Conservation (phyloP, 2,888 invertebrate genomes). For the Rhodophaea formosa region DNA sequence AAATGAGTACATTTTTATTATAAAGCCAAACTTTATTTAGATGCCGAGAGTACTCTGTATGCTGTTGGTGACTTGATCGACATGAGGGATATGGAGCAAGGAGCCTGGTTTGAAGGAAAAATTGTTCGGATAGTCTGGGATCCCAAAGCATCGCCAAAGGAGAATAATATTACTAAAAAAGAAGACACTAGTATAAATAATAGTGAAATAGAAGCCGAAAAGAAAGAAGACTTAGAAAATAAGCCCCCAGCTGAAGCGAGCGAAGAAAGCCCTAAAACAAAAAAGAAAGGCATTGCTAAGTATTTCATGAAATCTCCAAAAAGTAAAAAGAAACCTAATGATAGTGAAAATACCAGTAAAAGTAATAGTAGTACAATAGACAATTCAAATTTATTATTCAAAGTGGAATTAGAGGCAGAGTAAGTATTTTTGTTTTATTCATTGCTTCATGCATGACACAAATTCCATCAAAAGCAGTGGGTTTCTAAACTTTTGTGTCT, state of each 20-base stretch:
- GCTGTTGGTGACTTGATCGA: slow-evolving; percentile 85
- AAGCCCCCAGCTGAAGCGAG: slow-evolving; percentile 38
- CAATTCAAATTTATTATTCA: slow-evolving; percentile 66
- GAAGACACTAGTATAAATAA: slow-evolving; percentile 23
- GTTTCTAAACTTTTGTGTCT: no score
- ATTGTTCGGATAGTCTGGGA: slow-evolving; percentile 77
- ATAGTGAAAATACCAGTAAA: slow-evolving; percentile 28
- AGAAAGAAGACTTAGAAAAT: slow-evolving; percentile 50
- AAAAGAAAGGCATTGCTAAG: slow-evolving; percentile 49
- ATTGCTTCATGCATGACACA: not conserved
- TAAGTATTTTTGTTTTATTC: slow-evolving; percentile 41
- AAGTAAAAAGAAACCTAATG: slow-evolving; percentile 34
- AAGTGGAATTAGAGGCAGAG: slow-evolving; percentile 62
- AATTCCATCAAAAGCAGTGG: no score
- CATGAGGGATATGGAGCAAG: slow-evolving; percentile 80
- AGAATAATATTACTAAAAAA: slow-evolving; percentile 18
- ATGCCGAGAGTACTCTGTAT: slow-evolving; percentile 75
- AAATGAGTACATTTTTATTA: no score
- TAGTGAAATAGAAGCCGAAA: slow-evolving; percentile 30
- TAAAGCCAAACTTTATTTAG: slow-evolving; percentile 30
- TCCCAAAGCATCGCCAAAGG: slow-evolving; percentile 30
- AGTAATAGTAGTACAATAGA: slow-evolving; percentile 22
- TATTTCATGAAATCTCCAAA: slow-evolving; percentile 52
- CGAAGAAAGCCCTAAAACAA: slow-evolving; percentile 30
- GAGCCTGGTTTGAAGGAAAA: slow-evolving; percentile 88